Evolutionary conservation across 2,113 vertebrate genomes (phyloP), one percentile per base, ranked within the genome.

Genomic region (Zosterops hypoxanthus): DNA sequence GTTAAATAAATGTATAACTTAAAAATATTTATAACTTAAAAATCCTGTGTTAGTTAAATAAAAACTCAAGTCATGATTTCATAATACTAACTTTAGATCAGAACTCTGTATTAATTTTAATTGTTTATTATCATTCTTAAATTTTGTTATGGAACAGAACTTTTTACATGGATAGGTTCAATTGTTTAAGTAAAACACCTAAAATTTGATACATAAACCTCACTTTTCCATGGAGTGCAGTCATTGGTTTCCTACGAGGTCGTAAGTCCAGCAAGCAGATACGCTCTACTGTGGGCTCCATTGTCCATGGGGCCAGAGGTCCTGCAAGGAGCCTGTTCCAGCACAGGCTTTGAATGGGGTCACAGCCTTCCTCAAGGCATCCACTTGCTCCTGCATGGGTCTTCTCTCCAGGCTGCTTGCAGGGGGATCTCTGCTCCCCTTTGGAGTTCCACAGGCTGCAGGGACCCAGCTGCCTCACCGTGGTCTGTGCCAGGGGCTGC

Each of bases 401-500:
- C 15, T 71, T 23, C 22, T 86, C 18, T 1, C 19, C 39, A 34
- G 31, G 22, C 21, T 57, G 21, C 25, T 28, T 56, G 18, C 36
- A 36, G 22, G 15, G n/a, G 15, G 6, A 29, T 59, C 33, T 59
- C 69, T 73, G 28, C 19, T 46, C 10, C 26, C 5, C 52, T 29
- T 36, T 66, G 25, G 28, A 66, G 23, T 28, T 59, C 26, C 36
- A 24, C 8, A 11, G 60, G 60, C 23, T 66, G 10, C 52, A n/a
- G 36, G 23, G 36, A 8, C 19, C 20, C 19, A 20, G 12, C 52
- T 81, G 31, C 44, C 8, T 44, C 22, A 14, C 60, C 23, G 8
- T 46, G 50, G 34, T 4, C 59, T 42, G 42, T 2, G 0, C 34
- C 50, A 44, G 0, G 0, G 44, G 26, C 68, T 66, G 46, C 60